These are phyloP conservation scores for Stenodema calcarata DNA, from an alignment of 2,888 invertebrate species.

Conservation along the genomic window DNA sequence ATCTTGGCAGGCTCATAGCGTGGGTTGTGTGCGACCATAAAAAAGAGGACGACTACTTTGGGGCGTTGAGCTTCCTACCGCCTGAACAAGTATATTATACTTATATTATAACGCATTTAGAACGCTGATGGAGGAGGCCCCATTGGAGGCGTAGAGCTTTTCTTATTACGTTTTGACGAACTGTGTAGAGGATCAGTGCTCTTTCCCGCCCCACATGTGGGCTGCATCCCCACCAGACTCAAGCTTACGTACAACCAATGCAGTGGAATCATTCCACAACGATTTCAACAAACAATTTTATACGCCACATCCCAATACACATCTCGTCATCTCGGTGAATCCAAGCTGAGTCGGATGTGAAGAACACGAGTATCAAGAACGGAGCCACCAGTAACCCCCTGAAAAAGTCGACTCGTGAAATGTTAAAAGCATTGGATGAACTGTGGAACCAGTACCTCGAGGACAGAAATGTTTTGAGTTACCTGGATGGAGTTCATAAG, in stretches of 20 bases:
- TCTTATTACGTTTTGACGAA: neutral
- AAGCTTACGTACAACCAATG: constrained; percentile 14
- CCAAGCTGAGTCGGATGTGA: neutral
- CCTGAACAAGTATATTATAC: neutral
- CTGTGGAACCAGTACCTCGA: neutral
- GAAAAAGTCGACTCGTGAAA: neutral
- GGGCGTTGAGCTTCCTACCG: too few relatives aligned
- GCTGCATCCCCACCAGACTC: neutral
- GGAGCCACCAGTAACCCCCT: neutral
- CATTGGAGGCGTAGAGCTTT: constrained; percentile 3
- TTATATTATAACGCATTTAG: neutral
- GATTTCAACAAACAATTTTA: constrained; percentile 5
- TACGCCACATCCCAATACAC: neutral
- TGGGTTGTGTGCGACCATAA: too few relatives aligned
- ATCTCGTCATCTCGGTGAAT: neutral
- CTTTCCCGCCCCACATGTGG: too few relatives aligned
- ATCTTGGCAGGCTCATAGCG: too few relatives aligned
- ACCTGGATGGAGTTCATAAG: constrained; percentile 2
- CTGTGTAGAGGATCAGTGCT: neutral
- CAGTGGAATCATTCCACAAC: constrained; percentile 10
- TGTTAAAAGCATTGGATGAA: neutral
- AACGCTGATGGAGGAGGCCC: constrained; percentile 14
- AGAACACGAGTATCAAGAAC: neutral
- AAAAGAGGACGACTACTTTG: too few relatives aligned
- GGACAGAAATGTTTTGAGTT: constrained; percentile 11